Conservation (phyloP, 23 tunicate species). For the Ascidia mentula region DNA sequence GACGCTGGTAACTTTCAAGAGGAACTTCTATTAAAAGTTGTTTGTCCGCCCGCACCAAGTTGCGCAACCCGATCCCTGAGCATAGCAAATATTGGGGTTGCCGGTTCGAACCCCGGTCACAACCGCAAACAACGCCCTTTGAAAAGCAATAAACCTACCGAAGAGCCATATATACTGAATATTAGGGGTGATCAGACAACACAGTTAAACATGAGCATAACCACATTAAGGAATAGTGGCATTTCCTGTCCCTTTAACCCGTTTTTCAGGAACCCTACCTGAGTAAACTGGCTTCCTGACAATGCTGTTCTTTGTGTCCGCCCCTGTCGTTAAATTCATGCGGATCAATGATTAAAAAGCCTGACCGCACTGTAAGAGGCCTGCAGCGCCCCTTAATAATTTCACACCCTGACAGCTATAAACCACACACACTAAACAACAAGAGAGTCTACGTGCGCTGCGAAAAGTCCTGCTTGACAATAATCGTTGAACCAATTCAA, state of each 20-base stretch:
- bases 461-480: no score
- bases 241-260: no score
- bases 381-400: no score
- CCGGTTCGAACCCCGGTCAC: background rate
- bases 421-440: background rate
- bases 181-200: background rate
- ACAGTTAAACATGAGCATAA: no score
- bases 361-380: background rate
- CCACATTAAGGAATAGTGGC: no score
- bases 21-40: no score
- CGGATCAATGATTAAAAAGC: slow-evolving; percentile 1
- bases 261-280: no score
- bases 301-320: background rate
- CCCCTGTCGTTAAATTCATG: background rate
- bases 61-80: background rate
- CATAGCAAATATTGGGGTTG: background rate
- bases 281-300: background rate
- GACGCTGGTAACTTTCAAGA: no score
- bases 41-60: no score
- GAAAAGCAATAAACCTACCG: background rate
- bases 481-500: no score
- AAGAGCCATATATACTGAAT: background rate
- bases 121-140: background rate
- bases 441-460: no score
- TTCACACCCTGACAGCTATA: no score